Evolutionary conservation across 92 coral and sea anemone genomes (phyloP).

Genomic region (Paramuricea clavata): DNA sequence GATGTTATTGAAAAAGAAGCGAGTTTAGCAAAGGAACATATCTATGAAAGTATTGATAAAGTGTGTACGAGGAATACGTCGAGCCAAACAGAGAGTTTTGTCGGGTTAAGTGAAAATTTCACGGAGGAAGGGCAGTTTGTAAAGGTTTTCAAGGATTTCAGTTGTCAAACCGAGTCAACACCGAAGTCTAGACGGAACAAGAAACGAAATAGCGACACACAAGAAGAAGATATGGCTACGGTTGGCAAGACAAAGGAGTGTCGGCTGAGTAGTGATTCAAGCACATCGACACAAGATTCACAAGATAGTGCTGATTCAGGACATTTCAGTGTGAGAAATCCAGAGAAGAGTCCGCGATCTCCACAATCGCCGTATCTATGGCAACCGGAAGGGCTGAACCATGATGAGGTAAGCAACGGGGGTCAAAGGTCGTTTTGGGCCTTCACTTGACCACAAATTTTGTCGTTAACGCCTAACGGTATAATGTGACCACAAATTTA

Average conservation of each 20-base stretch:
- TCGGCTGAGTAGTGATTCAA: conserved; percentile 26
- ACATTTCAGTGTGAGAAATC: conserved; percentile 32
- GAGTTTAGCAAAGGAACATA: conserved; percentile 1
- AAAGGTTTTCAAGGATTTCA: conserved; percentile 34
- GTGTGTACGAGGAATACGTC: conserved; percentile 17
- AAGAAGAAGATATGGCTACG: conserved; percentile 23
- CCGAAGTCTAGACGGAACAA: conserved; percentile 9
- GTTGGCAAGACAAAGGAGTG: conserved; percentile 34
- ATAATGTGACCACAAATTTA: background rate
- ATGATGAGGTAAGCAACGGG: conserved; percentile 32
- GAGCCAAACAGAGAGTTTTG: conserved; percentile 28
- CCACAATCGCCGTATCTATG: conserved; percentile 42
- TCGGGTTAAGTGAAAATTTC: background rate
- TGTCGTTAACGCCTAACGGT: background rate
- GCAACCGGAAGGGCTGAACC: conserved; percentile 51
- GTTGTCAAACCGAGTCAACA: conserved; percentile 37
- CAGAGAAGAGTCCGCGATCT: conserved; percentile 34
- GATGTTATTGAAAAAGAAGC: conserved; percentile 12
- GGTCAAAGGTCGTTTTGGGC: background rate
- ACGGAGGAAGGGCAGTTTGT: background rate
- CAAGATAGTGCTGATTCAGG: conserved; percentile 47
- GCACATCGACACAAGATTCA: conserved; percentile 42
- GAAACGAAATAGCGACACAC: conserved; percentile 35
- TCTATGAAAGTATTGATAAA: conserved; percentile 40
- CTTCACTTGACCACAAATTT: background rate